Evolutionary conservation across 2,113 vertebrate species (phyloP).

Genomic region (Anhinga anhinga): DNA sequence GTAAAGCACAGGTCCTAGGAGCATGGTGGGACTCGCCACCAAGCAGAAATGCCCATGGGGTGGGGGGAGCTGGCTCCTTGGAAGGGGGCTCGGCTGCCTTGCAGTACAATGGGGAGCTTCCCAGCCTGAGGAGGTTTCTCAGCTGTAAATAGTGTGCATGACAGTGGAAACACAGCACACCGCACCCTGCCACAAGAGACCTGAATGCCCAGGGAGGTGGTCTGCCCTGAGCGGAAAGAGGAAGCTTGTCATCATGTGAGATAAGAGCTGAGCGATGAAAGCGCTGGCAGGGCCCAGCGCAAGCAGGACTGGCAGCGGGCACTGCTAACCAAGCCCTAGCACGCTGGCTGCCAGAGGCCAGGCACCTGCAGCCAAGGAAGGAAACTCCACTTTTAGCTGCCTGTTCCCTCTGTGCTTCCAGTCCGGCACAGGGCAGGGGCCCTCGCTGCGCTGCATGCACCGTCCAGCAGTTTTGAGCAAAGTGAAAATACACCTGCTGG

Average conservation of each 20-base stretch:
- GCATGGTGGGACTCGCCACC: too few relatives aligned
- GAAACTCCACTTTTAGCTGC: fast-evolving
- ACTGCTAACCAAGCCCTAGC: not conserved
- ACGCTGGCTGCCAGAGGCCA: not conserved
- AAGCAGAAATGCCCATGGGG: not conserved
- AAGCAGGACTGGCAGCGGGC: not conserved
- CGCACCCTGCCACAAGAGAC: not conserved
- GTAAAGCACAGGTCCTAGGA: not conserved
- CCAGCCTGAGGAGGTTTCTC: not conserved
- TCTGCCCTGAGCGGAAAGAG: not conserved
- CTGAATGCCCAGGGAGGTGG: not conserved
- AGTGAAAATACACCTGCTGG: too few relatives aligned
- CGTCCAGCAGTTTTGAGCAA: not conserved
- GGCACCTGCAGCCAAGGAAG: too few relatives aligned
- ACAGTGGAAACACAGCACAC: not conserved
- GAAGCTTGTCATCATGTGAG: too few relatives aligned
- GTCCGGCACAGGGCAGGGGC: not conserved
- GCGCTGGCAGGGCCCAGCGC: not conserved
- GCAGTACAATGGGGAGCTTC: not conserved
- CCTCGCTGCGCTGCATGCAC: fast-evolving
- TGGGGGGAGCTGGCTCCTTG: not conserved
- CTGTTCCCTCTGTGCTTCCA: too few relatives aligned
- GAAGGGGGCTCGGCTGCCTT: not conserved
- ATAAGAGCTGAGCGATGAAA: fast-evolving
- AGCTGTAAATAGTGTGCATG: not conserved